Base-by-base conservation (phyloP, 1,140 invertebrate species). In the Vanessa atalanta region DNA sequence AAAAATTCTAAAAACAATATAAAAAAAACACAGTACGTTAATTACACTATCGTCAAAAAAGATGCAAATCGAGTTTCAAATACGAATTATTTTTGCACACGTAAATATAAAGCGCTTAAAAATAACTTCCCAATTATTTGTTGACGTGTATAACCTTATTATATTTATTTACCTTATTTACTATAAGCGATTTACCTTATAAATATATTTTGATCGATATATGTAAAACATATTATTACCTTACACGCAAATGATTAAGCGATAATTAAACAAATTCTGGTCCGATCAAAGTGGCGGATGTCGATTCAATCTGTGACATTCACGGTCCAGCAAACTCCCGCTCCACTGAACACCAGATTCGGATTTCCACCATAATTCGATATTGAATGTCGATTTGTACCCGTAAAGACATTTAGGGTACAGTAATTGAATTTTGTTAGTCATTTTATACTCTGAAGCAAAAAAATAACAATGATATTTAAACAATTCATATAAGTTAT, bases 251-350 rank as follows among this genome's bases (percentile, higher is more conserved):
- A 55, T 53, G 71, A 60, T 67, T 23, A 61, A 60, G 43, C 23
- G 63, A 26, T 73, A 77, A 81, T 77, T 81, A 81, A 78, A 79
- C 69, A 73, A 70, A 77, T 79, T 74, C 43, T 23, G 68, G 23
- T 73, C 53, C 47, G 65, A 71, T 76, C 79, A 78, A 79, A 80
- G 69, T 77, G 53, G 69, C 76, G 80, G 80, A 79, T 75, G 75
- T 70, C 65, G 75, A 60, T 72, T 60, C 61, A 72, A 78, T 80
- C 81, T 80, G 81, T 83, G 86, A 85, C 86, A 86, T 88, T 88
- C 85, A 88, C 80, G 81, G 76, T 74, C 76, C 77, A 73, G 72
- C 76, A 63, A 50, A 26, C 64, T 65, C 68, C 77, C 78, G 79
- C 78, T 77, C 70, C 78, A 70, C 47, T 82, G 78, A 78, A 72